A percentile compares a stretch with the other conserved stretches of the same genome.
Conservation (phyloP, 2,888 invertebrate genomes). For the Patella depressa region DNA sequence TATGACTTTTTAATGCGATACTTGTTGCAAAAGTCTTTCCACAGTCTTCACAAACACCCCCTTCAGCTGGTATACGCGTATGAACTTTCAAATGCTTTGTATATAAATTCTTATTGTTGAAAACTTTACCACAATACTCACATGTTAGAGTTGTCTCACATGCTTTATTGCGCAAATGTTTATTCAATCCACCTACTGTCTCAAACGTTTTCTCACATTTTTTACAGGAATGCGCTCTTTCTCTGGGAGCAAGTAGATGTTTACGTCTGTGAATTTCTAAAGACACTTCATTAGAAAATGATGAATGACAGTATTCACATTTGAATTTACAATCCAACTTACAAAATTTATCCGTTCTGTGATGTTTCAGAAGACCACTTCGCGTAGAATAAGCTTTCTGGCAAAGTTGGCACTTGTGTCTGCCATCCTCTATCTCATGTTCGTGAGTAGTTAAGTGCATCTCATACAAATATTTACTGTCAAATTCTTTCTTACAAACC, state of each 20-base stretch:
- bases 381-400: constrained; percentile 4
- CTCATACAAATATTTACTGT: neutral
- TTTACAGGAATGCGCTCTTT: constrained; percentile 12
- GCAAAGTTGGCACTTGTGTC: constrained; percentile 11
- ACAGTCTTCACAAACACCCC: constrained; percentile 10
- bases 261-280: neutral
- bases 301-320: neutral
- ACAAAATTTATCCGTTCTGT: constrained; percentile 7
- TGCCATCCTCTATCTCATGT: neutral
- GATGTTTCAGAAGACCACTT: constrained; percentile 12
- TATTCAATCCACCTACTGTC: constrained; percentile 14
- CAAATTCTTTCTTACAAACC: constrained; percentile 12
- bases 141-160: neutral
- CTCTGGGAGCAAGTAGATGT: neutral
- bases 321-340: neutral
- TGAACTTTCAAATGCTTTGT: neutral
- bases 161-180: neutral
- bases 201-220: constrained; percentile 13
- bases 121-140: neutral
- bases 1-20: constrained; percentile 4
- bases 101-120: neutral
- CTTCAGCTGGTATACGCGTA: neutral
- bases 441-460: neutral
- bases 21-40: constrained; percentile 3
- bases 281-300: neutral